A percentile compares a stretch with the other conserved stretches of the same genome.
phyloP scores from a whole-genome alignment of 2,797 vertebrate species.

The Sebastes cheni region DNA sequence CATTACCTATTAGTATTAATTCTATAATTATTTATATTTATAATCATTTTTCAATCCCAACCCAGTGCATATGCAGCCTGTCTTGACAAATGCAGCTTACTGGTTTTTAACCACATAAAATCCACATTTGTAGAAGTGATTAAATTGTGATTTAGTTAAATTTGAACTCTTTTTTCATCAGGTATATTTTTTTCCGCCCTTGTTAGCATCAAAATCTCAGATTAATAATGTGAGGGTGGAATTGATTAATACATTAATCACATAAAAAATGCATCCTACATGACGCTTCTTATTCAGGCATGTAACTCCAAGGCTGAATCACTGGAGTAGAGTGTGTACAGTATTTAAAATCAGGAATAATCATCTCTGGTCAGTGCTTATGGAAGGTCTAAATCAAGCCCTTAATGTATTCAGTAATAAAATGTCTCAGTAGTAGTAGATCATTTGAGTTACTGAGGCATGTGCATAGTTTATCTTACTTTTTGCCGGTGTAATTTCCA shows the following conservation, averaged over 20 bases:
- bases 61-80: background rate
- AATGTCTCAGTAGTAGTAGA: slow-evolving; percentile 22
- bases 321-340: slow-evolving; percentile 13
- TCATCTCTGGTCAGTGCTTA: slow-evolving; percentile 41
- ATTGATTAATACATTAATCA: slow-evolving; percentile 19
- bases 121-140: background rate
- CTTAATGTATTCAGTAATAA: slow-evolving; percentile 47
- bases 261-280: slow-evolving; percentile 5
- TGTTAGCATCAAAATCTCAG: background rate
- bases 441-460: slow-evolving; percentile 48
- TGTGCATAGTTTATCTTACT: slow-evolving; percentile 44
- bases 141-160: background rate
- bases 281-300: slow-evolving; percentile 6
- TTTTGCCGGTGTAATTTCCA: slow-evolving; percentile 24
- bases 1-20: too few relatives aligned
- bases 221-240: background rate
- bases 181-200: background rate
- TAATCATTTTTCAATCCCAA: background rate
- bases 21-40: background rate
- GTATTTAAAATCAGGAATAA: slow-evolving; percentile 35
- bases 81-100: background rate
- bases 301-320: slow-evolving; percentile 15
- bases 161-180: background rate
- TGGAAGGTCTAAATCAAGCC: slow-evolving; percentile 34
- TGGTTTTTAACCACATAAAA: background rate